phyloP scores from a whole-genome alignment of 2,113 vertebrate genomes.

The Pedionomus torquatus region DNA sequence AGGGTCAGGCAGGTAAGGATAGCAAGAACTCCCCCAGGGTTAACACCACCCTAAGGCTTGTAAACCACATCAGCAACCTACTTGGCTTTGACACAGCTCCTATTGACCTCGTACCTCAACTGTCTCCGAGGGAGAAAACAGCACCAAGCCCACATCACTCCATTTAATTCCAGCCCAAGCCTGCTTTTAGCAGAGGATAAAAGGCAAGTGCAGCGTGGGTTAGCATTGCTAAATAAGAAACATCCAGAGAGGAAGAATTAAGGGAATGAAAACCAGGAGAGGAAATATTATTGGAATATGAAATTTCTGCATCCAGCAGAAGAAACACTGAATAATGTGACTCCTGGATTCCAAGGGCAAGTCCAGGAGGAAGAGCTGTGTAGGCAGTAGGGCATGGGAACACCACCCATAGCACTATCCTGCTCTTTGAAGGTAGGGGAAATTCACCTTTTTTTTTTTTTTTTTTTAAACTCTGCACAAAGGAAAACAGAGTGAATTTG shows the following conservation, averaged over 20 bases:
- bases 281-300: background rate
- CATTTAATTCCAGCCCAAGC: background rate
- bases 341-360: background rate
- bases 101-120: rapidly evolving
- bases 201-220: background rate
- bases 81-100: background rate
- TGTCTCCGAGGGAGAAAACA: background rate
- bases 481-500: background rate
- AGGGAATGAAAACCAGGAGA: background rate
- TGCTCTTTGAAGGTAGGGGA: background rate
- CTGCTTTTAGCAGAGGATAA: background rate
- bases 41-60: background rate
- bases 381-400: rapidly evolving
- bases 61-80: background rate
- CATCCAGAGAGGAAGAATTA: background rate
- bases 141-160: background rate
- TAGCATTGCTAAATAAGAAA: constrained; percentile 4
- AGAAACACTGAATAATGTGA: background rate
- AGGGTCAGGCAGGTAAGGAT: background rate
- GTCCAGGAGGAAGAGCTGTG: background rate
- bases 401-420: rapidly evolving
- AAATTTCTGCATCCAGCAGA: background rate
- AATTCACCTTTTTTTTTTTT: background rate
- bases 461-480: background rate
- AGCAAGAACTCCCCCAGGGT: background rate